Evolutionary conservation across 2,113 vertebrate genomes (phyloP).

Genomic region (Aphyosemion australe): DNA sequence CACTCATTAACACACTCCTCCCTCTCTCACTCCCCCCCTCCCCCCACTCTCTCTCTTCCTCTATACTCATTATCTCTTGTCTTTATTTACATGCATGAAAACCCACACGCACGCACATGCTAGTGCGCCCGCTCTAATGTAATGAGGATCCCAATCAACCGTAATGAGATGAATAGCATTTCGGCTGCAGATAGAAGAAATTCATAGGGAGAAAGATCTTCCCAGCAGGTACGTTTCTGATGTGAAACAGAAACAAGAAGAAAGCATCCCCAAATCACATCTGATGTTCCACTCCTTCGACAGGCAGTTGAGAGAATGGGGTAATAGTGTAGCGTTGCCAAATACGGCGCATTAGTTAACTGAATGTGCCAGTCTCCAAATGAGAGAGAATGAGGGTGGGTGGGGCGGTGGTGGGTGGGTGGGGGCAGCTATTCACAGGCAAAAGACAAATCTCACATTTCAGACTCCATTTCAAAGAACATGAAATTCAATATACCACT

Average conservation of each 20-base stretch:
- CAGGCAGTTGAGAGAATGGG: conserved; percentile 61
- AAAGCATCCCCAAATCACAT: conserved; percentile 67
- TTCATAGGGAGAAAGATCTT: conserved; percentile 53
- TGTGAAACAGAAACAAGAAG: conserved; percentile 59
- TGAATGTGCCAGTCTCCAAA: conserved; percentile 70
- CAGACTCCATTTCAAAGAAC: conserved; percentile 80
- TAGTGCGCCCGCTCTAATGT: conserved; percentile 49
- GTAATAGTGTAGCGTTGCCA: conserved; percentile 48
- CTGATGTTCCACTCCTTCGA: conserved; percentile 56
- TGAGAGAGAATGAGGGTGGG: conserved; percentile 38
- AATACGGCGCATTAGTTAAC: conserved; percentile 64
- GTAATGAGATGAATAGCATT: conserved; percentile 69
- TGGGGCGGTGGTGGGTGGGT: background rate
- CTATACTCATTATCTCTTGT: conserved; percentile 68
- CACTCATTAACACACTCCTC: conserved; percentile 75
- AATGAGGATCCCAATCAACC: conserved; percentile 68
- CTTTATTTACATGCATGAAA: conserved; percentile 75
- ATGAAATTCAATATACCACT: conserved; percentile 79
- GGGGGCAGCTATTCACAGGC: conserved; percentile 49
- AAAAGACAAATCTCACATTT: conserved; percentile 77
- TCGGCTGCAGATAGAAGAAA: conserved; percentile 43
- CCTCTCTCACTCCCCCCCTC: conserved; percentile 43
- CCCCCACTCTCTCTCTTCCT: conserved; percentile 38
- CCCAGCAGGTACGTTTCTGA: conserved; percentile 67
- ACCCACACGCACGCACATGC: conserved; percentile 56